A percentile compares a stretch with the other conserved stretches of the same genome.
These are phyloP conservation scores for Anaspis maculata DNA, from an alignment of 2,888 invertebrate species.

Conservation along the genomic window DNA sequence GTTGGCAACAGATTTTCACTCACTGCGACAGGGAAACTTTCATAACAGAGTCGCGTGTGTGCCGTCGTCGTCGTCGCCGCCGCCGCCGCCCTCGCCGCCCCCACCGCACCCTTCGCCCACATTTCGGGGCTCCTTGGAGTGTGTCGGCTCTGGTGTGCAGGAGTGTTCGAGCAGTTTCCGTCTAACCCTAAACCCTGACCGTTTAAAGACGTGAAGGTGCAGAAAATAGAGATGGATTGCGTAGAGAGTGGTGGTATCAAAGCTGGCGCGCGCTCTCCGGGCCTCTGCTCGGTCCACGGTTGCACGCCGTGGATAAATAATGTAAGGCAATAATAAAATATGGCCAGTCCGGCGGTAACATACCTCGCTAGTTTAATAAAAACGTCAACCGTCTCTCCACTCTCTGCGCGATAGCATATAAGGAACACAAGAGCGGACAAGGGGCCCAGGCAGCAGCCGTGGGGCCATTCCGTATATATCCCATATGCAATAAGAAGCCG, in stretches of 20 bases:
- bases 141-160: too few relatives aligned
- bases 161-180: constrained; percentile 8
- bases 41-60: constrained; percentile 20
- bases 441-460: constrained; percentile 1
- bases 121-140: too few relatives aligned
- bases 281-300: too few relatives aligned
- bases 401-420: too few relatives aligned
- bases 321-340: constrained; percentile 40
- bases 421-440: too few relatives aligned
- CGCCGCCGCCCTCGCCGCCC: too few relatives aligned
- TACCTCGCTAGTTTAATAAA: constrained; percentile 19
- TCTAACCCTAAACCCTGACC: constrained; percentile 5
- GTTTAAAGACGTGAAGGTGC: constrained; percentile 10
- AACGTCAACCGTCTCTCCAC: constrained; percentile 15
- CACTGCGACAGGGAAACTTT: constrained; percentile 24
- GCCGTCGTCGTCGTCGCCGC: neutral
- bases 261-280: neutral
- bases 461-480: constrained; percentile 8
- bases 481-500: neutral
- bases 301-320: constrained; percentile 33
- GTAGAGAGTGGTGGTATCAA: neutral
- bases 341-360: constrained; percentile 18
- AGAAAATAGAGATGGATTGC: constrained; percentile 14
- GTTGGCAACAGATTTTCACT: constrained; percentile 25
- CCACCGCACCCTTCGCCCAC: too few relatives aligned